A percentile compares a stretch with the other conserved stretches of the same genome.
Conservation (phyloP, 2,797 vertebrate species). For the Poeciliopsis turneri region DNA sequence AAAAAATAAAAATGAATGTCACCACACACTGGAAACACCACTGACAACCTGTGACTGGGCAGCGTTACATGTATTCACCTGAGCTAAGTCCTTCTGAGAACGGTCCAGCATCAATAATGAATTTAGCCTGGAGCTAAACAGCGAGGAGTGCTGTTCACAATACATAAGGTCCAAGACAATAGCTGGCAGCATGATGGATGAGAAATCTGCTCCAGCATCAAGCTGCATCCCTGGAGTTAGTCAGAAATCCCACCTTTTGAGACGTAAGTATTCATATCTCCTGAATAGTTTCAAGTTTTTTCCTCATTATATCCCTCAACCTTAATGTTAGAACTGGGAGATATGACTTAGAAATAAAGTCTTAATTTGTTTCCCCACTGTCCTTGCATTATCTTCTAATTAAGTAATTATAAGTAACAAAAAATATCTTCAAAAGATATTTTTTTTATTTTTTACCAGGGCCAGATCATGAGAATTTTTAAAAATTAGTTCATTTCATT, state of each 20-base stretch:
- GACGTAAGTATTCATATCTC: neutral
- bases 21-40: neutral
- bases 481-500: too few relatives aligned
- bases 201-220: neutral
- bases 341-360: too few relatives aligned
- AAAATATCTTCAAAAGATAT: too few relatives aligned
- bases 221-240: neutral
- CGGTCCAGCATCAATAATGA: slow-evolving; percentile 64
- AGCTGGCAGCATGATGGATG: slow-evolving; percentile 1
- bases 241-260: neutral
- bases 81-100: slow-evolving; percentile 29
- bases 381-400: neutral
- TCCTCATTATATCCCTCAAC: neutral
- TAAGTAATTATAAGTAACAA: too few relatives aligned
- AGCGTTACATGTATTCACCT: slow-evolving; percentile 23
- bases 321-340: too few relatives aligned
- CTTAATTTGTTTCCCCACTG: neutral
- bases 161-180: slow-evolving; percentile 5
- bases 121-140: slow-evolving; percentile 63
- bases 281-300: neutral
- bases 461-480: too few relatives aligned
- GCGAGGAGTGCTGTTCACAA: slow-evolving; percentile 35
- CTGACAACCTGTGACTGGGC: neutral
- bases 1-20: neutral
- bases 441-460: too few relatives aligned